These are phyloP conservation scores for Girardia tigrina DNA, from an alignment of 2,888 invertebrate species.

Conservation along the genomic window DNA sequence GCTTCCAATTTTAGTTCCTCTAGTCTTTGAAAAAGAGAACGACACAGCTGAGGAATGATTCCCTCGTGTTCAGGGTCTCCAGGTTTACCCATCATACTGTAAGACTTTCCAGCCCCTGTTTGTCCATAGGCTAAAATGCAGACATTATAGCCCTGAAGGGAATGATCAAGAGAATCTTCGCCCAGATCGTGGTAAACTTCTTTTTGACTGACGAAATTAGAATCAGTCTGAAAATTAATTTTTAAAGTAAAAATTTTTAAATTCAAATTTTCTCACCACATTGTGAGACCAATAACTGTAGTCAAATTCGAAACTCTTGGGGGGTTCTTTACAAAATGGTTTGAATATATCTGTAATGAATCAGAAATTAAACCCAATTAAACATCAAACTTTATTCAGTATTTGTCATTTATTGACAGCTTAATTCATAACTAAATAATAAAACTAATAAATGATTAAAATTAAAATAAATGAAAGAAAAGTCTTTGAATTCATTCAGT, in stretches of 20 bases:
- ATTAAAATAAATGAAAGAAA: too few species aligned
- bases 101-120: constrained; percentile 94
- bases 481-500: too few species aligned
- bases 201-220: constrained; percentile 74
- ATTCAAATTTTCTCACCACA: constrained; percentile 56
- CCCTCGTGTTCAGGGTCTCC: constrained; percentile 66
- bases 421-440: too few species aligned
- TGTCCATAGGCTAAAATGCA: constrained; percentile 99
- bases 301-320: constrained; percentile 78
- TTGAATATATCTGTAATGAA: constrained; percentile 14
- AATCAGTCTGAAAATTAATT: constrained; percentile 57
- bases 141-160: constrained; percentile 96
- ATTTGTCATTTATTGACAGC: too few species aligned
- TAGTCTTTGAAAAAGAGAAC: constrained; percentile 24
- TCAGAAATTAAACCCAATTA: too few species aligned
- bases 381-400: too few species aligned
- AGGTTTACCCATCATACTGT: constrained; percentile 99
- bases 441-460: too few species aligned
- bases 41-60: constrained; percentile 72
- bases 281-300: constrained; percentile 93
- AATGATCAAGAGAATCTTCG: constrained; percentile 95
- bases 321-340: constrained; percentile 31
- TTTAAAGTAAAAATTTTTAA: too few species aligned
- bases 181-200: constrained; percentile 97
- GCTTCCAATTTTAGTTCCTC: neutral